These are phyloP conservation scores for Lithophane socia DNA, from an alignment of 2,888 invertebrate genomes.

Conservation along the genomic window DNA sequence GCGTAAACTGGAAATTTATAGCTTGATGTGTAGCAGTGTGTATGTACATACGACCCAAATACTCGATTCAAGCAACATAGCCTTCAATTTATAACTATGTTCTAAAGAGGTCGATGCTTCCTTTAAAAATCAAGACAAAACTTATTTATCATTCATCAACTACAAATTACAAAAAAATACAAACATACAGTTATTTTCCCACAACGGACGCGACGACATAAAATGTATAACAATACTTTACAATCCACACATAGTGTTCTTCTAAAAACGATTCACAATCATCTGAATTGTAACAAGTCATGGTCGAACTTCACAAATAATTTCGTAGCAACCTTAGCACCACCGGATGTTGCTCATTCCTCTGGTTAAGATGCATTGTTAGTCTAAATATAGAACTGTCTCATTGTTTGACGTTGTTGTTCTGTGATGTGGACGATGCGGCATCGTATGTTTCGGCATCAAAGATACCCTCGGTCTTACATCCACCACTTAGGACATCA, in stretches of 20 bases:
- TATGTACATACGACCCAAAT: constrained; percentile 1
- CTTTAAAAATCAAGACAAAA: background rate
- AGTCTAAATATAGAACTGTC: constrained; percentile 49
- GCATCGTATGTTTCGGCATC: background rate
- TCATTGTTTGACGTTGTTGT: constrained; percentile 22
- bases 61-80: background rate
- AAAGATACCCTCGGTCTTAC: background rate
- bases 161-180: background rate
- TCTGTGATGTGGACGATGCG: constrained; percentile 2
- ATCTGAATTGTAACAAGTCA: background rate
- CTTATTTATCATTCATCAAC: background rate
- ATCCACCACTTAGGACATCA: background rate
- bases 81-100: background rate
- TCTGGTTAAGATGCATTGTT: constrained; percentile 58
- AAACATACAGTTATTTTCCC: constrained; percentile 9
- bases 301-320: background rate
- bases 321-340: constrained; percentile 24
- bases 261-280: background rate
- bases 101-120: constrained; percentile 8
- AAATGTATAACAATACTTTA: background rate
- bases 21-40: too few relatives aligned
- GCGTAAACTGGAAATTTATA: too few relatives aligned
- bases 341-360: constrained; percentile 61
- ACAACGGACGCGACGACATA: background rate
- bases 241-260: background rate